Percentiles rank a stretch among this genome's conserved stretches.
phyloP scores from a whole-genome alignment of 1,140 invertebrate genomes.

The Drosophila serrata region DNA sequence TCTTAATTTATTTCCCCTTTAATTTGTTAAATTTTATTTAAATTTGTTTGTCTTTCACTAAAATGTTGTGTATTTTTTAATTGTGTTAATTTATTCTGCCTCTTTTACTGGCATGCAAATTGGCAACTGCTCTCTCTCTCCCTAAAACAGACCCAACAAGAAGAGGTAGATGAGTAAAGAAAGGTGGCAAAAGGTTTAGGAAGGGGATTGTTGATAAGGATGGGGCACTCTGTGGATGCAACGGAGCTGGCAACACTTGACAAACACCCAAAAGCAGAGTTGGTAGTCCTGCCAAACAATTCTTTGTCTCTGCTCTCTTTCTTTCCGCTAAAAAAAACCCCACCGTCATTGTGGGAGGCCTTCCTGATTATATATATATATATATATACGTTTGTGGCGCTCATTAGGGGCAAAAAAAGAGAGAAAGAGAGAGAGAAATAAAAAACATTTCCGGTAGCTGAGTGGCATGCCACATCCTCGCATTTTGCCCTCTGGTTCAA shows the following conservation, averaged over 20 bases:
- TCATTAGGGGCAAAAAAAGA: constrained; percentile 54
- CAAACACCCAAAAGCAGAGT: constrained; percentile 77
- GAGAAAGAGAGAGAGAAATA: constrained; percentile 17
- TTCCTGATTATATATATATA: constrained; percentile 1
- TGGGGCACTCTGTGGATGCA: constrained; percentile 12
- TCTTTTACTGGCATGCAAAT: constrained; percentile 75
- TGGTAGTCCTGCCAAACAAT: constrained; percentile 41
- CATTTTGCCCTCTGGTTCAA: constrained; percentile 56
- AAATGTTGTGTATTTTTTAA: constrained; percentile 1
- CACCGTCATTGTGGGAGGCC: neutral
- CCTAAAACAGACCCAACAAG: constrained; percentile 18
- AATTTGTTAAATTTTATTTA: neutral
- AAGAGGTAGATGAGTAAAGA: neutral
- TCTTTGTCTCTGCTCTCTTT: constrained; percentile 8
- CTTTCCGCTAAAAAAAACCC: neutral
- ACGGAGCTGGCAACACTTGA: constrained; percentile 51
- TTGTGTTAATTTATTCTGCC: constrained; percentile 70
- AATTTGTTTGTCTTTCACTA: neutral
- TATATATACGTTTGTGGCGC: constrained; percentile 28
- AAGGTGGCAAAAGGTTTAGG: neutral
- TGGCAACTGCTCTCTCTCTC: constrained; percentile 14
- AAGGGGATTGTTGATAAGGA: neutral
- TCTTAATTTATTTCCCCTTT: neutral
- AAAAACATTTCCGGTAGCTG: constrained; percentile 76
- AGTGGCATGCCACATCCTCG: constrained; percentile 77